Evolutionary conservation across 35 echinoderm and acorn worm genomes (phyloP).

Genomic region (Diadema setosum): DNA sequence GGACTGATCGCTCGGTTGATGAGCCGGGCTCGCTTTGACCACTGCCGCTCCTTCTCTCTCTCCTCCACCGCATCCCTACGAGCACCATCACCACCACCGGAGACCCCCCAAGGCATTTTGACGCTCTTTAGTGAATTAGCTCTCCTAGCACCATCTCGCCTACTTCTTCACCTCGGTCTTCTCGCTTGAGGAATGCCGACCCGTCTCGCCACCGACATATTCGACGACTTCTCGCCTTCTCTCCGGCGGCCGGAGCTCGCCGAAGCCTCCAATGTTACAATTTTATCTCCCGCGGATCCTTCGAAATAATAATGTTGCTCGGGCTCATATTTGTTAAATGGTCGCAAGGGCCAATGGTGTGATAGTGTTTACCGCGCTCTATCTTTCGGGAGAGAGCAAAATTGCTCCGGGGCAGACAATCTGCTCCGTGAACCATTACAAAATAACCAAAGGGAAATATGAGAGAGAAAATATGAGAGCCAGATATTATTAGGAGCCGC

Average conservation of each 20-base stretch:
- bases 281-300: background rate
- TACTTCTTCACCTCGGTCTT: background rate
- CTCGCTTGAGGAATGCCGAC: background rate
- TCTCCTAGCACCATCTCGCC: background rate
- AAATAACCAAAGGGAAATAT: background rate
- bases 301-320: background rate
- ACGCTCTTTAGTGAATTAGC: conserved; percentile 25
- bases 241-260: background rate
- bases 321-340: conserved; percentile 14
- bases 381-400: background rate
- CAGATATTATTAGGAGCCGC: background rate
- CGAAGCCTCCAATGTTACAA: background rate
- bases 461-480: background rate
- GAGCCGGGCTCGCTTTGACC: background rate
- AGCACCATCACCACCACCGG: too few relatives aligned
- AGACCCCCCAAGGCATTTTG: background rate
- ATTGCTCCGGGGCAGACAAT: background rate
- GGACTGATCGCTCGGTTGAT: too few relatives aligned
- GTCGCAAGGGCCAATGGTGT: conserved; percentile 9
- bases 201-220: background rate
- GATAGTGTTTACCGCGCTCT: background rate
- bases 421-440: conserved; percentile 15
- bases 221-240: conserved; percentile 4
- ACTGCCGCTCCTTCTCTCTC: background rate
- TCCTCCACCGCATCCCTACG: background rate